Percentiles rank a stretch among this genome's conserved stretches.
Conservation (phyloP, 2,113 vertebrate species). For the Psilopsiagon aymara region DNA sequence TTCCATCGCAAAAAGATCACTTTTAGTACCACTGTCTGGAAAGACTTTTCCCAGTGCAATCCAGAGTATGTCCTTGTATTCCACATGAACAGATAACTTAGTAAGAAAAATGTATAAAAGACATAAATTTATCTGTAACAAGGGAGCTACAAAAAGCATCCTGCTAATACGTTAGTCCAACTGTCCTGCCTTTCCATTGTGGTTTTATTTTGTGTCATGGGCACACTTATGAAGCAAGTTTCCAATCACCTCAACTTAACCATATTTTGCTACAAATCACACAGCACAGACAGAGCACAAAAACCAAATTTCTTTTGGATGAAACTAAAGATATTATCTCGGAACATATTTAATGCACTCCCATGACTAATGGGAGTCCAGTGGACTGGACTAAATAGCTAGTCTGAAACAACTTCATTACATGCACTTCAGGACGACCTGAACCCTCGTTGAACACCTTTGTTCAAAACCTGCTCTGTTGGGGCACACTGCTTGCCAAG, state of each 20-base stretch:
- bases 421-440: too few species aligned
- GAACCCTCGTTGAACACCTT: accelerated
- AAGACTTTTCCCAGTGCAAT: background rate
- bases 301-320: background rate
- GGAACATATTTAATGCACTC: background rate
- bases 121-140: background rate
- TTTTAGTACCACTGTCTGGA: background rate
- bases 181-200: background rate
- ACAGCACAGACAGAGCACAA: background rate
- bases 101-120: accelerated
- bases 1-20: background rate
- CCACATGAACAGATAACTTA: background rate
- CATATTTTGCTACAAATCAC: background rate
- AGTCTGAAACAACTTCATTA: background rate
- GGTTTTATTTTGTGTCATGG: background rate
- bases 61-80: background rate
- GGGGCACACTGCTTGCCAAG: background rate
- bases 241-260: background rate
- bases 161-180: background rate
- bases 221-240: background rate
- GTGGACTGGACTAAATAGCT: background rate
- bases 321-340: background rate
- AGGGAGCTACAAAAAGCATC: background rate
- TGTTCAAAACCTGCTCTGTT: background rate
- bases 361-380: background rate